Conservation (phyloP, 2,113 vertebrate species). For the Acrocephalus arundinaceus region DNA sequence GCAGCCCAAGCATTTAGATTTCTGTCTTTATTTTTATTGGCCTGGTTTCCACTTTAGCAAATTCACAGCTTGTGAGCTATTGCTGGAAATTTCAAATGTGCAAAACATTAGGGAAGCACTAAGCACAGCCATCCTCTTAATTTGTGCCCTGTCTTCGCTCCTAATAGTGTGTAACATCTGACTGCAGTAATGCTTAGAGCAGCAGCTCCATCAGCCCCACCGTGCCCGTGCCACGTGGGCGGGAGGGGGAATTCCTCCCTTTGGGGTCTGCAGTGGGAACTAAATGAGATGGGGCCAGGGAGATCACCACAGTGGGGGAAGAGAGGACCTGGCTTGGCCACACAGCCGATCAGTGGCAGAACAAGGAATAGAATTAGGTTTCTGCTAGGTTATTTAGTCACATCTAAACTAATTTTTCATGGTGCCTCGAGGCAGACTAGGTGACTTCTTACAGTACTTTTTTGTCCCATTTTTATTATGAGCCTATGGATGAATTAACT, state of each 20-base stretch:
- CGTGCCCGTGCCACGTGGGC: not conserved
- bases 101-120: not conserved
- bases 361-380: not conserved
- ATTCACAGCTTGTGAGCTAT: slow-evolving; percentile 50
- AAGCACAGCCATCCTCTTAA: not conserved
- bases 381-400: not conserved
- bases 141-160: not conserved
- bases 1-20: not conserved
- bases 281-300: not conserved
- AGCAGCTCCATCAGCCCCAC: not conserved
- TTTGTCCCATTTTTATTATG: slow-evolving; percentile 32
- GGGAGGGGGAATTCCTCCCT: not conserved
- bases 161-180: not conserved
- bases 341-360: not conserved
- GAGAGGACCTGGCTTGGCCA: not conserved
- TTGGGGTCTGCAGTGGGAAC: not conserved
- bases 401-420: slow-evolving; percentile 5
- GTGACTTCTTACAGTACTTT: not conserved
- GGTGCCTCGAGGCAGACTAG: not conserved
- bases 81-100: slow-evolving; percentile 24
- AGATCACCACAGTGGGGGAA: not conserved
- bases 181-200: not conserved
- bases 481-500: not conserved
- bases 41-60: slow-evolving; percentile 51
- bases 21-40: slow-evolving; percentile 42